Evolutionary conservation across 2,797 vertebrate species (phyloP), one percentile per base, ranked within the genome.

Genomic region (Argentina silus): DNA sequence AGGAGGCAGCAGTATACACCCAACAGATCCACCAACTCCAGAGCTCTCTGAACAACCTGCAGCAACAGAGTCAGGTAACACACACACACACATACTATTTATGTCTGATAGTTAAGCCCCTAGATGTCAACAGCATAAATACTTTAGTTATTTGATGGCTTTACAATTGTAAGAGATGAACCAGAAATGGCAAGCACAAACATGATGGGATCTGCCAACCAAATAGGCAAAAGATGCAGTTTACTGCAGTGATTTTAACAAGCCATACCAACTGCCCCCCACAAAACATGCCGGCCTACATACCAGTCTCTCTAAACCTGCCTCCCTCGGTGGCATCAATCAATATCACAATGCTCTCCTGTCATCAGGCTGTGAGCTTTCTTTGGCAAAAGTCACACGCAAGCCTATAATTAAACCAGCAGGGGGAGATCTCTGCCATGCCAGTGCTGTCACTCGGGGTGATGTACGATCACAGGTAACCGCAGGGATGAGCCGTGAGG

Each of bases 1-100:
- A 99, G 86, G 97, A 99, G 81, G 95, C 95, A 78, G 97, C 97
- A 7, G 95, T 98, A 14, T 98, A 98, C 85, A 94, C 96, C 0
- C 95, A 98, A 78, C 96, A 98, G 88, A 92, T 98, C 83, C 95
- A 98, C 56, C 94, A 96, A 84, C 93, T 98, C 70, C 94, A 95
- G 91, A 92, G 89, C 82, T 94, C 90, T 75, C 67, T 97, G 82
- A 95, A 96, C 86, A 95, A 95, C 78, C 84, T 97, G 79, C 94
- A 95, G 87, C 95, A 98, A 81, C 95, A 96, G 83, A 95, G 92
- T 85, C 95, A 97, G 96, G 98, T 99, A 42, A 63, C 36, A 23
- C 50, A 67, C 2, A 19, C 66, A 67, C 65, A 64, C 50, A 10
- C 59, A 69, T 43, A 69, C 67, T 27, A 7, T 23, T 43, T 10